Evolutionary conservation across 2,113 vertebrate species (phyloP).

Genomic region (Malurus alboscapulatus): DNA sequence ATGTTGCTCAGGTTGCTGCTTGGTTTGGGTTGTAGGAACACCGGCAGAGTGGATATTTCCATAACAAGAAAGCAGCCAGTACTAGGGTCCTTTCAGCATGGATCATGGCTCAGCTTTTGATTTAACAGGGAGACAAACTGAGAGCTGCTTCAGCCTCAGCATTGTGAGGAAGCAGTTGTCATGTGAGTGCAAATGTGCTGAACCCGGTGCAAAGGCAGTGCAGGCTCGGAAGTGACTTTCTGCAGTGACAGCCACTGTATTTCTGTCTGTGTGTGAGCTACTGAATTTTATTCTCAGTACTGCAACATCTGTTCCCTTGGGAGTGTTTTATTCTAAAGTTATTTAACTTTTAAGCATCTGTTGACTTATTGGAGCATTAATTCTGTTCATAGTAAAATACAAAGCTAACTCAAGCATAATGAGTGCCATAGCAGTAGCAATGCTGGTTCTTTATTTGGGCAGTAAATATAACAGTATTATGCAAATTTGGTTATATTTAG

Average conservation of each 20-base stretch:
- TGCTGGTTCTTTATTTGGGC: neutral
- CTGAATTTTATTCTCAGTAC: neutral
- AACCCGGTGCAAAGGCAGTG: neutral
- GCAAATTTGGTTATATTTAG: neutral
- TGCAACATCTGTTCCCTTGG: neutral
- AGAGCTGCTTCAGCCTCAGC: neutral
- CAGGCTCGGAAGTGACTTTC: neutral
- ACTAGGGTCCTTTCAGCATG: neutral
- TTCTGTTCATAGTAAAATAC: neutral
- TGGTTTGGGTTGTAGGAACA: neutral
- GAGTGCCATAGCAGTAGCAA: neutral
- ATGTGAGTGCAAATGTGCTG: neutral
- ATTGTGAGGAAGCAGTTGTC: neutral
- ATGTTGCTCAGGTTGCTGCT: neutral
- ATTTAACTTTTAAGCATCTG: neutral
- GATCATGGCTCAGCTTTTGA: neutral
- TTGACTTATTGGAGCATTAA: neutral
- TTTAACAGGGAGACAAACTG: neutral
- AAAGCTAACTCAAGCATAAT: neutral
- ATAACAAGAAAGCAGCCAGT: neutral
- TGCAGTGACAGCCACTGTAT: neutral
- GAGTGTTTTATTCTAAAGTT: neutral
- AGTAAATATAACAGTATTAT: neutral
- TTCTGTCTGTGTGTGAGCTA: neutral
- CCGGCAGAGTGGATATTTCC: neutral